Conservation (phyloP, 2,888 invertebrate species). For the Drepanosiphum platanoidis region DNA sequence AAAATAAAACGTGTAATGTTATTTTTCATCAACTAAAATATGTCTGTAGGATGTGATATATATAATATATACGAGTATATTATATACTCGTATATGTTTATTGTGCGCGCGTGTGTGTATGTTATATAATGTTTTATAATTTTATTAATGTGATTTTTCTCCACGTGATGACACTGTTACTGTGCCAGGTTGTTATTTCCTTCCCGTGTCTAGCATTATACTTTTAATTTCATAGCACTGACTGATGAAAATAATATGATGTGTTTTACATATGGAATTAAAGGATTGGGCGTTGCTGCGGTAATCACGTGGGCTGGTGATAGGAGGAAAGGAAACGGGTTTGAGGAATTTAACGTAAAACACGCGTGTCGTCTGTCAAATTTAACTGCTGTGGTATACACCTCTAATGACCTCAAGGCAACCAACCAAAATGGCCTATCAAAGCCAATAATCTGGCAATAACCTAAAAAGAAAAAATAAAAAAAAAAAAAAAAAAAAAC, state of each 20-base stretch:
- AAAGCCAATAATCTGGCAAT: slow-evolving; percentile 40
- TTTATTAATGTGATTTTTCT: slow-evolving; percentile 36
- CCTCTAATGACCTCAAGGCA: slow-evolving; percentile 48
- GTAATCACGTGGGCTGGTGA: slow-evolving; percentile 53
- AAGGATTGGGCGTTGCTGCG: slow-evolving; percentile 56
- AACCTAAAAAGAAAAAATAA: slow-evolving; percentile 37
- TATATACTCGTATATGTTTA: not conserved
- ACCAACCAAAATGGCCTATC: slow-evolving; percentile 42
- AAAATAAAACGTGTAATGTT: slow-evolving; percentile 2
- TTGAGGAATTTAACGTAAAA: slow-evolving; percentile 54
- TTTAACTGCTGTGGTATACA: slow-evolving; percentile 49
- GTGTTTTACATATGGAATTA: slow-evolving; percentile 46
- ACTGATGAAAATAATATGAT: slow-evolving; percentile 37
- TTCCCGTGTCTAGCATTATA: not conserved
- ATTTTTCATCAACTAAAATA: not conserved
- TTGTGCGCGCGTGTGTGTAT: not conserved
- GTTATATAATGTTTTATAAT: slow-evolving; percentile 8
- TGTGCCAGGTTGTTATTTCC: slow-evolving; percentile 20
- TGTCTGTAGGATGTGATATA: not conserved
- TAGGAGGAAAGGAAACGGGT: slow-evolving; percentile 49
- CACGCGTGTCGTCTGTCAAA: slow-evolving; percentile 62
- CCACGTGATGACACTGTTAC: slow-evolving; percentile 31
- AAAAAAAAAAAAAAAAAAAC: slow-evolving; percentile 25
- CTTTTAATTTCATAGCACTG: slow-evolving; percentile 41
- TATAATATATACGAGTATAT: not conserved